Percentiles rank a stretch among this genome's conserved stretches.
Evolutionary conservation across 2,113 vertebrate genomes (phyloP).

Genomic region (Seriola rivoliana): DNA sequence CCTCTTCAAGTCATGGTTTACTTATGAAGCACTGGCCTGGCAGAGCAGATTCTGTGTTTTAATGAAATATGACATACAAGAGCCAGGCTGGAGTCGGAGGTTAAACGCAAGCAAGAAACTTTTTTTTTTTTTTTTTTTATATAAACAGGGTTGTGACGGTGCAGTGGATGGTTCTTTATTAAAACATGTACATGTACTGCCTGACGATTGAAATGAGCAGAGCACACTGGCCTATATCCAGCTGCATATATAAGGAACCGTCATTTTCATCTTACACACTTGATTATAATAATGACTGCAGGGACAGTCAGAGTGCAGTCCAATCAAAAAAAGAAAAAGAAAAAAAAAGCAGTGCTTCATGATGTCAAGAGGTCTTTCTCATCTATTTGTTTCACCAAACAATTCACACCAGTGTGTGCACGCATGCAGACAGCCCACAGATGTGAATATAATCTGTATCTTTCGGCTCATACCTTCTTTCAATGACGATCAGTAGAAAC

Average conservation of each 20-base stretch:
- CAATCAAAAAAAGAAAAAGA: neutral
- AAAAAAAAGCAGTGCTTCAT: constrained; percentile 7
- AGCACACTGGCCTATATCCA: constrained; percentile 3
- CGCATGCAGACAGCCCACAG: neutral
- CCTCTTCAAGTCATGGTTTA: constrained; percentile 21
- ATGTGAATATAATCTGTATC: neutral
- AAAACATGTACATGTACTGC: neutral
- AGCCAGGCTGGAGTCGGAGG: neutral
- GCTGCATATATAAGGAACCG: neutral
- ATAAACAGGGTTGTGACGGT: neutral
- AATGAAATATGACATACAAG: constrained; percentile 2
- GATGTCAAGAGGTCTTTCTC: constrained; percentile 7
- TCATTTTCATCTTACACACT: constrained; percentile 6
- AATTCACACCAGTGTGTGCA: neutral
- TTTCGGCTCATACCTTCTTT: neutral
- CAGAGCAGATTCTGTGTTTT: neutral
- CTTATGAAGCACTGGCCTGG: constrained; percentile 25
- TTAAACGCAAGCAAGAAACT: neutral
- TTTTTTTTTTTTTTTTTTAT: neutral
- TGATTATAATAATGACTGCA: constrained; percentile 19
- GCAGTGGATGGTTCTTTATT: neutral
- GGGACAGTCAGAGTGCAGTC: neutral
- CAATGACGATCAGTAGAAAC: neutral
- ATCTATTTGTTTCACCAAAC: constrained; percentile 3
- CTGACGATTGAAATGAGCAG: neutral